Conservation (phyloP, 1,140 invertebrate genomes). For the Papilio polyxenes region DNA sequence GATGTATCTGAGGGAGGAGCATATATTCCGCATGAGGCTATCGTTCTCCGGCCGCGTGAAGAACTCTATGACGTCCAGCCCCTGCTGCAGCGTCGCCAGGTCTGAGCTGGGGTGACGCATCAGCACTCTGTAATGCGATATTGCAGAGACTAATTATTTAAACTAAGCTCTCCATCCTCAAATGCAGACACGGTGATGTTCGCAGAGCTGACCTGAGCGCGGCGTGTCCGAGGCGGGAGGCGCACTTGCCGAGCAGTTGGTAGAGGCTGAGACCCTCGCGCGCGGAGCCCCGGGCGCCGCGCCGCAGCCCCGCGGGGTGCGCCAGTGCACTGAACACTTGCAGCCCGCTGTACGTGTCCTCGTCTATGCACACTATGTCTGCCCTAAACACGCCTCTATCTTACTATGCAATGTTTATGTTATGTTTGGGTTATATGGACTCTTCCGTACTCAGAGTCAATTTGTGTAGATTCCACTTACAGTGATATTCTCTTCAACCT, state of each 20-base stretch:
- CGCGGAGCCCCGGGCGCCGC: slow-evolving; percentile 79
- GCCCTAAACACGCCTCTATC: slow-evolving; percentile 72
- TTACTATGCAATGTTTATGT: neutral
- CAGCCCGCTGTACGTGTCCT: slow-evolving; percentile 86
- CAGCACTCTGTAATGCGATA: slow-evolving; percentile 52
- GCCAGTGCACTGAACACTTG: slow-evolving; percentile 87
- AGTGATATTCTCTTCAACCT: slow-evolving; percentile 83
- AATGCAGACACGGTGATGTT: neutral
- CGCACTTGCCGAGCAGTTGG: slow-evolving; percentile 86
- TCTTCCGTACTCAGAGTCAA: neutral
- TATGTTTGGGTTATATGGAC: too few species aligned
- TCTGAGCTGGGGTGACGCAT: slow-evolving; percentile 67
- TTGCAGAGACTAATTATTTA: neutral
- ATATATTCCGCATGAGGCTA: slow-evolving; percentile 66
- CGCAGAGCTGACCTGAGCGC: slow-evolving; percentile 75
- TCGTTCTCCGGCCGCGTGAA: slow-evolving; percentile 69
- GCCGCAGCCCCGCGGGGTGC: slow-evolving; percentile 90
- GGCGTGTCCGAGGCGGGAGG: slow-evolving; percentile 82
- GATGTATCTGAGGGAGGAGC: slow-evolving; percentile 64
- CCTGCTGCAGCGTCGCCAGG: slow-evolving; percentile 51
- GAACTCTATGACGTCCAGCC: slow-evolving; percentile 64
- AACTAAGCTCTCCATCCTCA: neutral
- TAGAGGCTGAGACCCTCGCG: slow-evolving; percentile 88
- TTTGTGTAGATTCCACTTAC: slow-evolving; percentile 78
- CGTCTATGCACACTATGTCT: slow-evolving; percentile 87